Evolutionary conservation across 2,797 vertebrate species (phyloP), one percentile per base, ranked within the genome.

Genomic region (Chaetodon trifasciatus): DNA sequence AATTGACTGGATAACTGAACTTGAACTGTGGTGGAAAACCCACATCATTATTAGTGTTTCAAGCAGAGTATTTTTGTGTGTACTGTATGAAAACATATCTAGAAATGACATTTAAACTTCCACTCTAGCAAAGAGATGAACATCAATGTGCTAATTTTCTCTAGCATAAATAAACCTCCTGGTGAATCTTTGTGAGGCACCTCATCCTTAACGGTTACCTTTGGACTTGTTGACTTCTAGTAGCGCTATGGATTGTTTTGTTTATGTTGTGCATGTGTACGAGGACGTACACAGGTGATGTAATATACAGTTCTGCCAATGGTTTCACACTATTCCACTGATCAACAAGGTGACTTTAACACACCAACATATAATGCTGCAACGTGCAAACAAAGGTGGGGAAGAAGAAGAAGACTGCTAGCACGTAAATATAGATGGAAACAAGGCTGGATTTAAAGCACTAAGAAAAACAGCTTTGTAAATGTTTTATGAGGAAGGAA

Each of bases 71-170:
- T n/a, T 70, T 68, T 57, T 28, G 7, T 7, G 17, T 47, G 46
- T 47, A 15, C 5, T 47, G 4, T 7, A 70, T 44, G 47, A 23
- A 58, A 46, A 56, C 12, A 44, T 53, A 5, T 44, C 8, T 28
- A 15, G 49, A 4, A 23, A 42, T 17, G 23, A 28, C 12, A 46
- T 19, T 57, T 40, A 12, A n/a, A 40, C 39, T 10, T 40, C 13
- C 39, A 60, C 3, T 62, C 12, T 42, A 62, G 13, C 12, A 62
- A 44, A 24, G 1, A 24, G 13, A 23, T 21, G 19, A 8, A 44
- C 16, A 81, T 61, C 35, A 70, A 56, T 69, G 23, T 21, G 37
- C 16, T 64, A 6, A 49, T 39, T 52, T 23, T 52, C 21, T 52
- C 49, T n/a, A 52, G 16, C 53, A 56, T 56, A 7, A 8, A 28